phyloP scores from a whole-genome alignment of 2,888 invertebrate genomes.

The Lycaena phlaeas region DNA sequence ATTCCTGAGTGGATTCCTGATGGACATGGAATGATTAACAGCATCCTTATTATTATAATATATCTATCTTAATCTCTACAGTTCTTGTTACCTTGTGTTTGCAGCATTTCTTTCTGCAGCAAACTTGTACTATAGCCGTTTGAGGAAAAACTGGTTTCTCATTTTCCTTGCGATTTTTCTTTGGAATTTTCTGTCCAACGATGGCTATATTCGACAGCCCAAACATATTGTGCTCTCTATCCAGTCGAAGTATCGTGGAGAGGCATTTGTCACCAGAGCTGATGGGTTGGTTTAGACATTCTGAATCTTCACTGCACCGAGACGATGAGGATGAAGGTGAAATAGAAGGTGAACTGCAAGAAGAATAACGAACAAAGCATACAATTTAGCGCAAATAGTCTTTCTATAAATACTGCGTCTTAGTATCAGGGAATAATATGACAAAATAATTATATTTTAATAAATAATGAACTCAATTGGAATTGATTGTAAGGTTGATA shows the following conservation, averaged over 20 bases:
- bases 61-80: too few relatives aligned
- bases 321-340: slow-evolving; percentile 32
- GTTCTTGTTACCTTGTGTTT: slow-evolving; percentile 36
- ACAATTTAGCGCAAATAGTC: not conserved
- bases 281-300: slow-evolving; percentile 20
- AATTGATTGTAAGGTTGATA: too few relatives aligned
- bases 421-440: not conserved
- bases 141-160: slow-evolving; percentile 51
- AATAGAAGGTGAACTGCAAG: slow-evolving; percentile 43
- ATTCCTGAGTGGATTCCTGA: too few relatives aligned
- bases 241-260: slow-evolving; percentile 52
- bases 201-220: slow-evolving; percentile 54
- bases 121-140: slow-evolving; percentile 56
- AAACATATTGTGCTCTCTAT: slow-evolving; percentile 60
- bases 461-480: too few relatives aligned
- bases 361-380: not conserved
- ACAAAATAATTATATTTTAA: not conserved
- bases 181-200: slow-evolving; percentile 34
- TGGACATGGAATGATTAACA: too few relatives aligned
- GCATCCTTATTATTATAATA: too few relatives aligned
- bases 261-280: slow-evolving; percentile 42
- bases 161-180: slow-evolving; percentile 37
- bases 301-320: slow-evolving; percentile 35
- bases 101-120: slow-evolving; percentile 41
- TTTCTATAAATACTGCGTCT: not conserved